Evolutionary conservation across 2,888 invertebrate species (phyloP).

Genomic region (Thymelicus lineola): DNA sequence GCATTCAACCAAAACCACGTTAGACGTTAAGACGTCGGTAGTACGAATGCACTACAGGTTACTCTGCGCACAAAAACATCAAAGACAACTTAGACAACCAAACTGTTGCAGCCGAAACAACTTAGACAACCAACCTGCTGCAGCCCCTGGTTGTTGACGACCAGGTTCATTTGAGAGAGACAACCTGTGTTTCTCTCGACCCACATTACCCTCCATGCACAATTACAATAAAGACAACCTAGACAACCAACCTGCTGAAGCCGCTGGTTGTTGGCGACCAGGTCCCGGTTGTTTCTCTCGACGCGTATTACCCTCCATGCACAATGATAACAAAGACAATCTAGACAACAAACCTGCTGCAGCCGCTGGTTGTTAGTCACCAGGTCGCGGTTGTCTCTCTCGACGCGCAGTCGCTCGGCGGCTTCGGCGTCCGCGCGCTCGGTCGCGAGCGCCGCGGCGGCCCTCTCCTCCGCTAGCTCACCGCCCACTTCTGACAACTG

Average conservation of each 20-base stretch:
- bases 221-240: no score
- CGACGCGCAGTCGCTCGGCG: constrained; percentile 93
- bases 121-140: constrained; percentile 78
- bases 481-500: constrained; percentile 97
- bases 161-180: no score
- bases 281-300: constrained; percentile 94
- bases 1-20: no score
- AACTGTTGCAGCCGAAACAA: no score
- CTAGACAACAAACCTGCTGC: constrained; percentile 80
- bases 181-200: constrained; percentile 95
- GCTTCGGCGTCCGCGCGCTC: constrained; percentile 97
- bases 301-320: constrained; percentile 81
- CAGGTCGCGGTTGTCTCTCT: constrained; percentile 94
- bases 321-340: no score
- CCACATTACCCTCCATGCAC: constrained; percentile 70
- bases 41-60: no score
- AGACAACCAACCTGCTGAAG: constrained; percentile 84
- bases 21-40: no score
- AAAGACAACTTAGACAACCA: no score
- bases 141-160: constrained; percentile 89
- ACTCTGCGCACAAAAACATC: no score
- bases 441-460: constrained; percentile 93
- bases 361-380: constrained; percentile 90
- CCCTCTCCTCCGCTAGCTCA: constrained; percentile 96
- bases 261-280: constrained; percentile 90